Conservation (phyloP, 2,888 invertebrate genomes). For the Lathronympha strigana region DNA sequence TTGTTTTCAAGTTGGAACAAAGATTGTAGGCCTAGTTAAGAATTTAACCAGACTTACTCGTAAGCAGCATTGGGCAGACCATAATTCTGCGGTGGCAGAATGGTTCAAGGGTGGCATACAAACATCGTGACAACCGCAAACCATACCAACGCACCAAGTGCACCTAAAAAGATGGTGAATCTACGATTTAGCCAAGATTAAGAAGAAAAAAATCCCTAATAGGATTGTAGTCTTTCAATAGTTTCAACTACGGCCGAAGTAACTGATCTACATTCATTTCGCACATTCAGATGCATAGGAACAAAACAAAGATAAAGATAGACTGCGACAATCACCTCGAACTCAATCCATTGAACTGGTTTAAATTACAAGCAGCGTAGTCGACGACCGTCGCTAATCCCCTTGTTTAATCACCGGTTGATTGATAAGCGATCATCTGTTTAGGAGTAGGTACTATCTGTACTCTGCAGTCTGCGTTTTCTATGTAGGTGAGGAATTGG, state of each 20-base stretch:
- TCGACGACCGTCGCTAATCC: constrained; percentile 25
- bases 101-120: no score
- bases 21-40: background rate
- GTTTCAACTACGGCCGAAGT: no score
- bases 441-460: constrained; percentile 4
- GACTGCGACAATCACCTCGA: background rate
- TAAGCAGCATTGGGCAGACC: no score
- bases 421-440: constrained; percentile 22
- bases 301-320: constrained; percentile 1
- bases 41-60: no score
- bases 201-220: no score
- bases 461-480: background rate
- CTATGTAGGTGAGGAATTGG: no score
- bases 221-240: no score
- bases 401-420: constrained; percentile 27
- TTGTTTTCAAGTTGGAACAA: no score
- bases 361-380: constrained; percentile 30
- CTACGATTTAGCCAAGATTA: no score
- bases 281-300: background rate
- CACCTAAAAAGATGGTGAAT: no score
- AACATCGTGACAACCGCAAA: no score
- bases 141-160: no score
- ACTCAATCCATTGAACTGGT: constrained; percentile 25
- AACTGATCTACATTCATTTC: background rate
- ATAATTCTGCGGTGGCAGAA: background rate